Conservation (phyloP, 92 coral and sea anemone species). For the Micromussa lordhowensis region DNA sequence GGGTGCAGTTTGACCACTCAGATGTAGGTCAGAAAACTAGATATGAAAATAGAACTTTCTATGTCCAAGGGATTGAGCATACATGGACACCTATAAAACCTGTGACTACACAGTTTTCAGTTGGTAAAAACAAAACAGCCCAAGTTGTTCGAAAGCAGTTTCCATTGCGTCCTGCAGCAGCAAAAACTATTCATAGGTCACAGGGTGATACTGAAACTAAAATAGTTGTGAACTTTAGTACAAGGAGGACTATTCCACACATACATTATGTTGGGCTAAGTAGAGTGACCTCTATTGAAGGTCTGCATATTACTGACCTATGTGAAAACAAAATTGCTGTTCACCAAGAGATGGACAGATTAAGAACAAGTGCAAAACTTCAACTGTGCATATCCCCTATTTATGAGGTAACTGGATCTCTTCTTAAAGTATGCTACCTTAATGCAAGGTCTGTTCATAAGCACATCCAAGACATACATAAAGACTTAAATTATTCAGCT, state of each 20-base stretch:
- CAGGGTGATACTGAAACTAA: no score
- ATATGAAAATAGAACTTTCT: slow-evolving; percentile 10
- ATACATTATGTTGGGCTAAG: slow-evolving; percentile 41
- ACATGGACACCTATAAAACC: slow-evolving; percentile 46
- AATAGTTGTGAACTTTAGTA: slow-evolving; percentile 21
- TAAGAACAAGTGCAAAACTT: background rate
- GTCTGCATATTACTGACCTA: no score
- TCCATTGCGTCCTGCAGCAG: slow-evolving; percentile 37
- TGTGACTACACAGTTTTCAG: slow-evolving; percentile 25
- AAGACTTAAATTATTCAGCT: slow-evolving; percentile 31
- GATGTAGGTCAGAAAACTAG: no score
- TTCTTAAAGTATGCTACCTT: slow-evolving; percentile 33
- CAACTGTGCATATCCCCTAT: slow-evolving; percentile 9
- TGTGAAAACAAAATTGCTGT: no score
- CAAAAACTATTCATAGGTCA: slow-evolving; percentile 43
- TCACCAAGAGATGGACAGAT: slow-evolving; percentile 30
- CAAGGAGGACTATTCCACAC: slow-evolving; percentile 9
- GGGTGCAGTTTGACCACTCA: slow-evolving; percentile 51
- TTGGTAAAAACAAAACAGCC: slow-evolving; percentile 37
- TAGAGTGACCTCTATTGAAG: no score
- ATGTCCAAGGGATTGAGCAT: slow-evolving; percentile 12
- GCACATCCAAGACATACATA: slow-evolving; percentile 31
- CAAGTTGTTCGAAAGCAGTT: slow-evolving; percentile 43
- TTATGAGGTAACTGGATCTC: background rate
- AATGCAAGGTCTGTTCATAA: slow-evolving; percentile 48